Conservation (phyloP, 1,140 invertebrate genomes). For the Akabosia matsudoensis region DNA sequence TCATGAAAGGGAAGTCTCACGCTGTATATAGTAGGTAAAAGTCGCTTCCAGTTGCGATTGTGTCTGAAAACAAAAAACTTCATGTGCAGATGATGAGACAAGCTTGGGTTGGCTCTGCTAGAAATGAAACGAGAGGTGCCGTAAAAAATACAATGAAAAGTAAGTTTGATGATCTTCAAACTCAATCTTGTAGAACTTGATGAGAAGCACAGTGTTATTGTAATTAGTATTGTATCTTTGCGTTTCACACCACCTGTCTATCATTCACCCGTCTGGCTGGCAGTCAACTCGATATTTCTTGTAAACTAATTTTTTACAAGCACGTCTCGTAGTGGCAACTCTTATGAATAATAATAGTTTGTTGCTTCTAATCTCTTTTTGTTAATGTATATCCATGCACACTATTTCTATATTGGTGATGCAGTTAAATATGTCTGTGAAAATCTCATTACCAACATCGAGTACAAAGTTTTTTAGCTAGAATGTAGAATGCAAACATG, state of each 20-base stretch:
- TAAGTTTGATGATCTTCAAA: too few species aligned
- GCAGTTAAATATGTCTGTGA: too few species aligned
- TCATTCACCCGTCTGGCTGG: conserved; percentile 21
- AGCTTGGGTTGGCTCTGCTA: too few species aligned
- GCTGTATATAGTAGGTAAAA: background rate
- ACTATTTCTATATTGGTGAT: too few species aligned
- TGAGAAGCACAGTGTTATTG: conserved; percentile 2
- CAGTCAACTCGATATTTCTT: background rate
- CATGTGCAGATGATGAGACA: too few species aligned
- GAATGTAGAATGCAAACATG: background rate
- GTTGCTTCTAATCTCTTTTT: too few species aligned
- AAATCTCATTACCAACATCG: too few species aligned
- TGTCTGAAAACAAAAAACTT: too few species aligned
- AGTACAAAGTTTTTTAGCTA: background rate
- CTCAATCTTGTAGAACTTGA: conserved; percentile 10
- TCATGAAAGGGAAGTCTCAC: conserved; percentile 36
- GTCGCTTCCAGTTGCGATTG: too few species aligned
- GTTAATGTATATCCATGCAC: too few species aligned
- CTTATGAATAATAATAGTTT: background rate
- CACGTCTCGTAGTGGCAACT: background rate
- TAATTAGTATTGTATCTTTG: conserved; percentile 8
- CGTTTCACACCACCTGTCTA: conserved; percentile 4
- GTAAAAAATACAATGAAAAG: conserved; percentile 2
- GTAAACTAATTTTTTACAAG: background rate
- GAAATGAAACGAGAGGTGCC: background rate